Conservation (phyloP, 2,113 vertebrate species). For the Semicossyphus pulcher region DNA sequence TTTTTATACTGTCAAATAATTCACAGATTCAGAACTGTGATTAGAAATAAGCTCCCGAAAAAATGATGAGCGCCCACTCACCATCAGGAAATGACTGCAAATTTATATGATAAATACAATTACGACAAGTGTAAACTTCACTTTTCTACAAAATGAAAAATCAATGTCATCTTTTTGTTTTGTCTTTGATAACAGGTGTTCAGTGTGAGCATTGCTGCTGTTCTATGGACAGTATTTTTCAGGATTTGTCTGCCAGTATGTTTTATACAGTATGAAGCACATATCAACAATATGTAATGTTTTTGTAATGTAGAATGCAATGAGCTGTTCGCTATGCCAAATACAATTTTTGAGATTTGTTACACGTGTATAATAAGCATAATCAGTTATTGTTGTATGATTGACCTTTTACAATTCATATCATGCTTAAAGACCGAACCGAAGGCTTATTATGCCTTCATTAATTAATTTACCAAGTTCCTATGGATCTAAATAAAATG, state of each 20-base stretch:
- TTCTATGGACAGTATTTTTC: slow-evolving; percentile 50
- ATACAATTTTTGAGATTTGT: slow-evolving; percentile 52
- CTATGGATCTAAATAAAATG: slow-evolving; percentile 63
- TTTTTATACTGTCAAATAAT: slow-evolving; percentile 50
- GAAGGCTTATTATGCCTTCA: slow-evolving; percentile 10
- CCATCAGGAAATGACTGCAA: slow-evolving; percentile 37
- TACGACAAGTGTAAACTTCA: slow-evolving; percentile 15
- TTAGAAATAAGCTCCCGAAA: slow-evolving; percentile 9
- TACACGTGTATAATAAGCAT: slow-evolving; percentile 55
- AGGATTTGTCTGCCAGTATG: slow-evolving; percentile 41
- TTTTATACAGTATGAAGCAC: slow-evolving; percentile 33
- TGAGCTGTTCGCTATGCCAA: slow-evolving; percentile 50
- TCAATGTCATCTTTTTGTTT: not conserved
- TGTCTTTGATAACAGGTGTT: slow-evolving; percentile 32
- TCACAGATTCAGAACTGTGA: slow-evolving; percentile 30
- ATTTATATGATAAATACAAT: slow-evolving; percentile 3
- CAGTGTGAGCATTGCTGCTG: slow-evolving; percentile 57
- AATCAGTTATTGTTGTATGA: slow-evolving; percentile 50
- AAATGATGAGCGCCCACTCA: slow-evolving; percentile 8
- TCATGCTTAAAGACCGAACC: slow-evolving; percentile 32
- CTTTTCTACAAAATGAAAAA: slow-evolving; percentile 6
- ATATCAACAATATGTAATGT: slow-evolving; percentile 44
- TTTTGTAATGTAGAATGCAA: slow-evolving; percentile 43
- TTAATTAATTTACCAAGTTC: slow-evolving; percentile 30
- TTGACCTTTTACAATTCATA: slow-evolving; percentile 23